Percentiles rank a stretch among this genome's conserved stretches.
Conservation (phyloP, 2,113 vertebrate species). For the Carettochelys insculpta region DNA sequence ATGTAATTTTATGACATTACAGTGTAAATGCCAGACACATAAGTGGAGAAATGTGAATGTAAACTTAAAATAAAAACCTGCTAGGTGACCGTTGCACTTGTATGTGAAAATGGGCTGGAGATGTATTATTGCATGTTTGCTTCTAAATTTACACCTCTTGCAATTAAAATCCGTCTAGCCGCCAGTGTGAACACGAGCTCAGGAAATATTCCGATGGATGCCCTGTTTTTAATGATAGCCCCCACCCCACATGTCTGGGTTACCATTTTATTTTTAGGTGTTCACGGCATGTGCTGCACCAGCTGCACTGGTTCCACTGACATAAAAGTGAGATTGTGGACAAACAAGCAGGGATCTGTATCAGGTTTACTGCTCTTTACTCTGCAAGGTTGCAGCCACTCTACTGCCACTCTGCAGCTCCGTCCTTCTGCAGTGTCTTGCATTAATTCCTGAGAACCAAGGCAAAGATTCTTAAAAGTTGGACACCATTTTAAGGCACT, state of each 20-base stretch:
- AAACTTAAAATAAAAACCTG: slow-evolving; percentile 54
- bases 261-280: background rate
- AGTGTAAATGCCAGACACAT: background rate
- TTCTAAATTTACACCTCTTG: background rate
- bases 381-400: background rate
- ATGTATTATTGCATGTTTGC: background rate
- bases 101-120: slow-evolving; percentile 34
- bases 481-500: accelerated
- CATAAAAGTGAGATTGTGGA: background rate
- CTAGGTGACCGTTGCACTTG: slow-evolving; percentile 28
- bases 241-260: background rate
- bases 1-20: background rate
- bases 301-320: background rate
- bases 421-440: background rate
- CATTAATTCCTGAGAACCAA: accelerated
- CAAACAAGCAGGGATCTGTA: accelerated
- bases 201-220: background rate
- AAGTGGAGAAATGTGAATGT: slow-evolving; percentile 15
- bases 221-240: slow-evolving; percentile 12
- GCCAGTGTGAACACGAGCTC: background rate
- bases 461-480: background rate
- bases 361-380: accelerated
- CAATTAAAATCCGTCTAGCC: background rate
- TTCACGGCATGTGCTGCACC: background rate
- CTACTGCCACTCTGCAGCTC: background rate